These are phyloP conservation scores for Patiria miniata DNA, from an alignment of 35 echinoderm and acorn worm species.

Conservation along the genomic window DNA sequence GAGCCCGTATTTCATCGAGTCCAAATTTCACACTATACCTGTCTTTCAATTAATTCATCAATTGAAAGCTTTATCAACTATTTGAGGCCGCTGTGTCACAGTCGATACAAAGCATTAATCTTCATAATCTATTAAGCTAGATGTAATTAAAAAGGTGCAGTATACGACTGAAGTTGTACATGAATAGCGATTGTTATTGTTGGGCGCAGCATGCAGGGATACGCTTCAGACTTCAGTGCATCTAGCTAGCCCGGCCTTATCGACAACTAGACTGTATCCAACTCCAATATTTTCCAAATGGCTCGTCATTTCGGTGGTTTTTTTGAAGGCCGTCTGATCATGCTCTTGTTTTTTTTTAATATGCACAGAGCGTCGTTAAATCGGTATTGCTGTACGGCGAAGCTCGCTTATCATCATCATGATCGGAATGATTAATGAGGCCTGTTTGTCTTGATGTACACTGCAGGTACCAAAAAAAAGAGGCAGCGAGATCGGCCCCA, in stretches of 20 bases:
- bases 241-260: not conserved
- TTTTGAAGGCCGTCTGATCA: not conserved
- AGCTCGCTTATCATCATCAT: not conserved
- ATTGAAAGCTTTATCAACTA: too few relatives aligned
- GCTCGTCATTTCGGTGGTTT: not conserved
- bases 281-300: conserved; percentile 3
- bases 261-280: not conserved
- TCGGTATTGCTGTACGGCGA: not conserved
- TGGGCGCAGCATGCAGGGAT: too few relatives aligned
- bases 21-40: too few relatives aligned
- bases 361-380: conserved; percentile 17
- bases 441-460: conserved; percentile 2
- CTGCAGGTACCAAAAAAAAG: not conserved
- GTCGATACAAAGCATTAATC: too few relatives aligned
- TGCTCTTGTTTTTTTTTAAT: not conserved
- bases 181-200: too few relatives aligned
- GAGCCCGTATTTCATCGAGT: too few relatives aligned
- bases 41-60: too few relatives aligned
- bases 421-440: conserved; percentile 1
- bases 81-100: too few relatives aligned
- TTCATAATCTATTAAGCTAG: too few relatives aligned
- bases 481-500: not conserved
- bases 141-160: too few relatives aligned
- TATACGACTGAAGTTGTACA: too few relatives aligned
- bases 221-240: too few relatives aligned